Conservation (phyloP, 2,113 vertebrate species). For the Dunckerocampus dactyliophorus region DNA sequence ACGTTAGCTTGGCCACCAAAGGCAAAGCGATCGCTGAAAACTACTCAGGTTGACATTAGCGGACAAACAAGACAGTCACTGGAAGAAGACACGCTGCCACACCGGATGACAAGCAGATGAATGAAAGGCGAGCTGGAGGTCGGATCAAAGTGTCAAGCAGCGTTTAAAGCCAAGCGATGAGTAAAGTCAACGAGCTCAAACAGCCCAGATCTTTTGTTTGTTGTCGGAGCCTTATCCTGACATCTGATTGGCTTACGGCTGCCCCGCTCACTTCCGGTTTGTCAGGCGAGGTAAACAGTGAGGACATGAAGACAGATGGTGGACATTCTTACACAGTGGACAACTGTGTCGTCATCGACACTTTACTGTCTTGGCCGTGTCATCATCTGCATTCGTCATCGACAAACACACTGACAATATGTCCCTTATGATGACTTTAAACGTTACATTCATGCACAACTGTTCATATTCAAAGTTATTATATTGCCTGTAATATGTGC, state of each 20-base stretch:
- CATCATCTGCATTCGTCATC: too few relatives aligned
- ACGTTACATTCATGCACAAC: too few relatives aligned
- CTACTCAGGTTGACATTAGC: constrained; percentile 49
- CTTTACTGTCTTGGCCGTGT: too few relatives aligned
- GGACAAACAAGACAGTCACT: constrained; percentile 3
- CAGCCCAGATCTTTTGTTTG: constrained; percentile 79
- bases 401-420: too few relatives aligned
- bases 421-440: too few relatives aligned
- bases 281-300: constrained; percentile 25
- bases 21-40: constrained; percentile 32
- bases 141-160: neutral
- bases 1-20: constrained; percentile 46
- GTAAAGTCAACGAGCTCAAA: constrained; percentile 40
- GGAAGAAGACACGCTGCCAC: neutral
- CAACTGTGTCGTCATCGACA: too few relatives aligned
- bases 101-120: neutral
- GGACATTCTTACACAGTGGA: too few relatives aligned
- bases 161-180: neutral
- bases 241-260: constrained; percentile 68
- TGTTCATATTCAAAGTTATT: too few relatives aligned
- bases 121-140: constrained; percentile 5
- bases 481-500: too few relatives aligned
- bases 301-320: too few relatives aligned
- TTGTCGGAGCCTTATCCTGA: constrained; percentile 67
- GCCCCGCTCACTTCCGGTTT: constrained; percentile 65